A percentile compares a stretch with the other conserved stretches of the same genome.
Evolutionary conservation across 2,113 vertebrate species (phyloP).

Genomic region (Leucoraja erinaceus): DNA sequence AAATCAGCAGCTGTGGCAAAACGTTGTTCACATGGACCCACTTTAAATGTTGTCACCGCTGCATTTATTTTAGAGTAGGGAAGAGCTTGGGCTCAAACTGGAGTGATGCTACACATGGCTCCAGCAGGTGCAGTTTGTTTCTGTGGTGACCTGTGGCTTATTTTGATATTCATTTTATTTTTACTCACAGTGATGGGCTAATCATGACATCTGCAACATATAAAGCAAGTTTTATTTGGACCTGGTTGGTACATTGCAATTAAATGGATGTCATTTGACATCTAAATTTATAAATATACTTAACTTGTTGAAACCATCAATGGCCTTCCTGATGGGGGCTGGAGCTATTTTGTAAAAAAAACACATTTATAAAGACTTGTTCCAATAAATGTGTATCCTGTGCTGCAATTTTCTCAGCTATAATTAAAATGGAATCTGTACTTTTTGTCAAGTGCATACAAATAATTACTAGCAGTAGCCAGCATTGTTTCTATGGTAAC

Average conservation of each 20-base stretch:
- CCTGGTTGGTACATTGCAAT: conserved; percentile 27
- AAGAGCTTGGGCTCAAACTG: neutral
- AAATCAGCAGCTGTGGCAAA: neutral
- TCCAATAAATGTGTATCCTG: conserved; percentile 6
- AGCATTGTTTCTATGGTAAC: conserved; percentile 15
- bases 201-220: neutral
- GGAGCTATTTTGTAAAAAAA: conserved; percentile 6
- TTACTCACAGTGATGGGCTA: neutral
- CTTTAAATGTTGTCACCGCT: neutral
- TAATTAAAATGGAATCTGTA: conserved; percentile 36
- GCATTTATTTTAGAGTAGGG: neutral
- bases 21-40: too few species aligned
- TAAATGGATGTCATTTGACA: conserved; percentile 13
- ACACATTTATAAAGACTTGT: conserved; percentile 19
- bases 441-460: neutral
- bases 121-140: neutral
- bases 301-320: conserved; percentile 9
- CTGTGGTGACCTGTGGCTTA: conserved; percentile 26
- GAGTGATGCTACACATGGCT: neutral
- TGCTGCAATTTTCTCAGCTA: conserved; percentile 14
- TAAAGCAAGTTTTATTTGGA: conserved; percentile 23
- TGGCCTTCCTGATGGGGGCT: neutral
- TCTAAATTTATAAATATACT: conserved; percentile 34
- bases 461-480: conserved; percentile 28
- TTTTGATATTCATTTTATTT: conserved; percentile 13